phyloP scores from a whole-genome alignment of 2,113 vertebrate species.

The Boleophthalmus pectinirostris region DNA sequence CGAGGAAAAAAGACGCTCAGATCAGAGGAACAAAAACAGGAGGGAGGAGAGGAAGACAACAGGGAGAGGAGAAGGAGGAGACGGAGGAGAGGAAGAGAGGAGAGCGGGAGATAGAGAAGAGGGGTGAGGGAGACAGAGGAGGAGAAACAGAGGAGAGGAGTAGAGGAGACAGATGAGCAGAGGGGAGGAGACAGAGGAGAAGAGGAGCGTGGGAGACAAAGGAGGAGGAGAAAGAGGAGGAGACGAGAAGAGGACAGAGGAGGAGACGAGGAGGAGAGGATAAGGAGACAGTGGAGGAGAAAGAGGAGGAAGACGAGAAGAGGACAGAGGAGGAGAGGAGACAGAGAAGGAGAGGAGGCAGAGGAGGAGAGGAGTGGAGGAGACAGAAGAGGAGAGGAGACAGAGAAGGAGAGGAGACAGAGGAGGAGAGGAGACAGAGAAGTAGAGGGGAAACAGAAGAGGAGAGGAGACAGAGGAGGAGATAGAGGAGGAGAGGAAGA shows the following conservation, averaged over 20 bases:
- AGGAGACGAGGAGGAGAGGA: not conserved
- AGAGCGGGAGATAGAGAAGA: too few species aligned
- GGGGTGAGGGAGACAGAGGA: too few species aligned
- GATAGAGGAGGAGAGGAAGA: not conserved
- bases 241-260: not conserved
- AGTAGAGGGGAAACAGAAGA: not conserved
- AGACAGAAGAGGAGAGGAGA: not conserved
- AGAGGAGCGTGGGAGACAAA: not conserved
- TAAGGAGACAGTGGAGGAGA: not conserved
- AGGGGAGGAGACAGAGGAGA: not conserved
- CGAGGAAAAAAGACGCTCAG: not conserved
- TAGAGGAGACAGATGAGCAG: too few species aligned
- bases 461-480: not conserved
- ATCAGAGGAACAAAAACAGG: not conserved
- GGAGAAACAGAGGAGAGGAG: too few species aligned
- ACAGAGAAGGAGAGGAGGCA: not conserved
- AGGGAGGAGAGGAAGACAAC: not conserved
- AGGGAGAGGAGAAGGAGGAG: not conserved
- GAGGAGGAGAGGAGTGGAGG: not conserved
- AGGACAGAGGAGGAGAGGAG: too few species aligned
- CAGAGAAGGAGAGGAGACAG: not conserved
- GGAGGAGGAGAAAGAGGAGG: too few species aligned
- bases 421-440: not conserved
- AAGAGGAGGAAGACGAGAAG: not conserved
- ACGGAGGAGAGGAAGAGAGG: not conserved